A percentile compares a stretch with the other conserved stretches of the same genome.
These are phyloP conservation scores for Syngnathoides biaculeatus DNA, from an alignment of 2,113 vertebrate species.

Conservation along the genomic window DNA sequence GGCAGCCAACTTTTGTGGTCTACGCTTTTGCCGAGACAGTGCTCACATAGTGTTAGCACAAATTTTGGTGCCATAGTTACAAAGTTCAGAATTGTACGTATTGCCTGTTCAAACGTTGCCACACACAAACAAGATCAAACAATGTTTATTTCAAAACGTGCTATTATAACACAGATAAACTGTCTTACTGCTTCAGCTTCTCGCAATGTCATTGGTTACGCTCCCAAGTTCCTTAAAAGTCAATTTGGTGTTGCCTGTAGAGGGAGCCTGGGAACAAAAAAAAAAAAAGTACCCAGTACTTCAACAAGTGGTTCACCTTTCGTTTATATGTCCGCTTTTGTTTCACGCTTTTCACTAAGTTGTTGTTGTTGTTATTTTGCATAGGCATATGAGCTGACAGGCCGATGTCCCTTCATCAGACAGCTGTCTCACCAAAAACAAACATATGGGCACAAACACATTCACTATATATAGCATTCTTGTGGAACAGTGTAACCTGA, in stretches of 20 bases:
- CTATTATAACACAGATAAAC: neutral
- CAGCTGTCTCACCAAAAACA: constrained; percentile 68
- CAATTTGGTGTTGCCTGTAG: neutral
- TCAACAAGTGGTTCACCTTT: neutral
- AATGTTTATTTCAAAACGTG: constrained; percentile 7
- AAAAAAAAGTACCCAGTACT: neutral
- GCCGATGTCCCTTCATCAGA: constrained; percentile 47
- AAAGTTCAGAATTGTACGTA: neutral
- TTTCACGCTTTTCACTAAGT: constrained; percentile 43
- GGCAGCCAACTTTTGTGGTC: constrained; percentile 1
- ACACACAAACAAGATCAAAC: neutral
- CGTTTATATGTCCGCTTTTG: neutral
- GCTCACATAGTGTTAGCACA: constrained; percentile 1
- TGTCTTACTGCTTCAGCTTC: neutral
- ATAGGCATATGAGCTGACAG: constrained; percentile 18
- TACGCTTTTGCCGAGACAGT: neutral
- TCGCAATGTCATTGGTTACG: neutral
- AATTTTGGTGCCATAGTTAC: neutral
- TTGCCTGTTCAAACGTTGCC: constrained; percentile 1
- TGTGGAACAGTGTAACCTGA: constrained; percentile 65
- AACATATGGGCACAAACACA: constrained; percentile 58
- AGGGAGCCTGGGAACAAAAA: neutral
- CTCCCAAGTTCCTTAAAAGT: neutral
- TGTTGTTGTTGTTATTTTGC: constrained; percentile 53
- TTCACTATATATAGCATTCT: constrained; percentile 64